These are phyloP conservation scores for Caranx ignobilis DNA, from an alignment of 2,113 vertebrate species.

Conservation along the genomic window DNA sequence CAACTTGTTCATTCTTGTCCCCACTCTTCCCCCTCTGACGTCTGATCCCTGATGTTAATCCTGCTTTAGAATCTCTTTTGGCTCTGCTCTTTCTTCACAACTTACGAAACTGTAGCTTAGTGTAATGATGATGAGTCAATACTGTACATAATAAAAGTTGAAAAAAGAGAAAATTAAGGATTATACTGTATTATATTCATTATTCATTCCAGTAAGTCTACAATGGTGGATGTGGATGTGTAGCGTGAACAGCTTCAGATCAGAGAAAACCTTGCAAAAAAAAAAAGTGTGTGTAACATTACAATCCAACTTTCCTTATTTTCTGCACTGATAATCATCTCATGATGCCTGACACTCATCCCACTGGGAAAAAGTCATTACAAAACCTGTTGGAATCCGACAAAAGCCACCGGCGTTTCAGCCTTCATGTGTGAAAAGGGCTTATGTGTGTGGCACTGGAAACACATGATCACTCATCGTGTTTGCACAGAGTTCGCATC, in stretches of 20 bases:
- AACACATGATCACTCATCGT: constrained; percentile 32
- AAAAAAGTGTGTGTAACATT: background rate
- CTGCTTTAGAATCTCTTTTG: background rate
- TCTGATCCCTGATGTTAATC: too few species aligned
- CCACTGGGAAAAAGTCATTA: background rate
- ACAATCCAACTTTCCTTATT: background rate
- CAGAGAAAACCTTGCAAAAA: background rate
- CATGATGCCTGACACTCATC: background rate
- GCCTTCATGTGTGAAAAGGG: background rate
- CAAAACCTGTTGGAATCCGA: constrained; percentile 16
- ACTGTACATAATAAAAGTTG: too few species aligned
- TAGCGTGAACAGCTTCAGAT: background rate
- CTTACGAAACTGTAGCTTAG: too few species aligned
- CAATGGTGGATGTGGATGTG: too few species aligned
- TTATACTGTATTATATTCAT: too few species aligned
- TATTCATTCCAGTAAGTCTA: too few species aligned
- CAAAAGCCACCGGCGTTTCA: constrained; percentile 6
- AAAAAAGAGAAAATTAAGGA: too few species aligned
- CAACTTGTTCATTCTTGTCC: too few species aligned
- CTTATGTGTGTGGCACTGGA: constrained; percentile 9
- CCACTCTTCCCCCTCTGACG: too few species aligned
- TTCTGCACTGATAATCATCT: background rate
- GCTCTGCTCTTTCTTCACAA: background rate
- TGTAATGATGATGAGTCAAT: too few species aligned
- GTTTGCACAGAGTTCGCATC: constrained; percentile 13